A percentile compares a stretch with the other conserved stretches of the same genome.
These are phyloP conservation scores for Kryptopterus vitreolus DNA, from an alignment of 2,797 vertebrate genomes.

Conservation along the genomic window DNA sequence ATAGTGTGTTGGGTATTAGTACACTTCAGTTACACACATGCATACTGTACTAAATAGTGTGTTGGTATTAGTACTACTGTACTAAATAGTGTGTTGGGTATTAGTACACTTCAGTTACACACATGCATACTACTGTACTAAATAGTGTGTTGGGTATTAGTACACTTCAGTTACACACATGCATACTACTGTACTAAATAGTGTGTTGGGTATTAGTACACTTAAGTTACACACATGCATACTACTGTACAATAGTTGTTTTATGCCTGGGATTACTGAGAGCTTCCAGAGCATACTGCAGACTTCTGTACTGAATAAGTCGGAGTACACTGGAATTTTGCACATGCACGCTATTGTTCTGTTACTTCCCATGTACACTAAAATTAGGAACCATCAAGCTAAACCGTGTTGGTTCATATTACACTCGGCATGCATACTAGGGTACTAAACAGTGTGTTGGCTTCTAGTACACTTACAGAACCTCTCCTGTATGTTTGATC, in stretches of 20 bases:
- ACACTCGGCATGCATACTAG: neutral
- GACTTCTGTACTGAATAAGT: neutral
- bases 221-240: neutral
- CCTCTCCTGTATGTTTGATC: too few species aligned
- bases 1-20: neutral
- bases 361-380: too few species aligned
- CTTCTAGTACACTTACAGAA: too few species aligned
- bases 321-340: too few species aligned
- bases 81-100: neutral
- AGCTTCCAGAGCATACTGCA: too few species aligned
- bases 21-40: neutral
- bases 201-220: neutral
- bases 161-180: neutral
- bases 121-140: neutral
- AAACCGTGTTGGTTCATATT: too few species aligned
- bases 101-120: too few species aligned
- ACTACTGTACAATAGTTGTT: too few species aligned
- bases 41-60: neutral
- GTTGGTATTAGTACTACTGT: neutral
- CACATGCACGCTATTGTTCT: too few species aligned
- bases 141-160: neutral
- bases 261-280: too few species aligned
- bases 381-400: too few species aligned
- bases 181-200: neutral
- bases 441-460: neutral